Percentiles rank a stretch among this genome's conserved stretches.
phyloP scores from a whole-genome alignment of 2,888 invertebrate genomes.

The Heliconius erato region DNA sequence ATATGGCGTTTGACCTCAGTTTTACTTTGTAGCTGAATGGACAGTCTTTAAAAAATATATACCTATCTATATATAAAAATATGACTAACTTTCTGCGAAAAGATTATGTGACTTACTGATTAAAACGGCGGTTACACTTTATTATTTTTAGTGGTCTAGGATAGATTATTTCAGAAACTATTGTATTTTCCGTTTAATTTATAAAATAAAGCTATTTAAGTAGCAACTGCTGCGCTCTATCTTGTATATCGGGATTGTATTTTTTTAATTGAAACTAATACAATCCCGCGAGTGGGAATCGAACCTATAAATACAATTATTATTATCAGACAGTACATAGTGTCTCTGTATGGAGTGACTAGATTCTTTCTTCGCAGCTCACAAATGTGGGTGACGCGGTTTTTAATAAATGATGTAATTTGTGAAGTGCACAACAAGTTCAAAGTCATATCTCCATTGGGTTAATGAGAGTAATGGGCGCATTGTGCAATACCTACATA shows the following conservation, averaged over 20 bases:
- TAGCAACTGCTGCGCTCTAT: no score
- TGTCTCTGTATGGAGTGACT: no score
- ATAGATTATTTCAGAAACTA: background rate
- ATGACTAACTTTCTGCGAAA: background rate
- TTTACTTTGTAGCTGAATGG: constrained; percentile 23
- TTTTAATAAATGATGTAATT: constrained; percentile 8
- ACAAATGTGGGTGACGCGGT: background rate
- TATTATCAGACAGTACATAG: no score
- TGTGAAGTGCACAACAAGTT: constrained; percentile 29
- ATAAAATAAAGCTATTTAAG: no score
- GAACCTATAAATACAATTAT: no score
- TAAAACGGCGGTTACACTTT: background rate
- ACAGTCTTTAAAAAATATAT: background rate
- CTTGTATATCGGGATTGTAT: no score
- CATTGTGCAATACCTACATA: background rate
- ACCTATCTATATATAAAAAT: background rate
- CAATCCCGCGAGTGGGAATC: no score
- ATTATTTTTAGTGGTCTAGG: background rate
- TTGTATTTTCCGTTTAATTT: no score
- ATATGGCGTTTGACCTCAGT: constrained; percentile 74
- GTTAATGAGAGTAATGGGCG: constrained; percentile 28
- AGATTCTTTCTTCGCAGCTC: no score
- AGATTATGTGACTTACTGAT: background rate
- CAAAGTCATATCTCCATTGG: constrained; percentile 36
- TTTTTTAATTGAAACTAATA: no score